Evolutionary conservation across 2,113 vertebrate genomes (phyloP).

Genomic region (Circaetus cinerascens): DNA sequence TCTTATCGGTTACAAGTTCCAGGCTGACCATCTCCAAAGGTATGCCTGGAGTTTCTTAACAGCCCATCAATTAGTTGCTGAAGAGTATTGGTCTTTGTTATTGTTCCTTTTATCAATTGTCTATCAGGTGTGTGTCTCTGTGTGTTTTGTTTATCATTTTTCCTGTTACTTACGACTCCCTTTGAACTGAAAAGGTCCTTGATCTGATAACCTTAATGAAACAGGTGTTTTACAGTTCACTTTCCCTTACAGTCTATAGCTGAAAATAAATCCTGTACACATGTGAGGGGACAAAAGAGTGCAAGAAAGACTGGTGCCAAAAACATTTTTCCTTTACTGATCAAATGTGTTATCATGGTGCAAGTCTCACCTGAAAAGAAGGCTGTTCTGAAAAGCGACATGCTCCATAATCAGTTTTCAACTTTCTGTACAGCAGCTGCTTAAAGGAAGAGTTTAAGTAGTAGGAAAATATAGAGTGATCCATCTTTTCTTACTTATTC

Average conservation of each 20-base stretch:
- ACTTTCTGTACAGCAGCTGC: not conserved
- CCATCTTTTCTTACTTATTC: not conserved
- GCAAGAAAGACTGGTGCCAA: not conserved
- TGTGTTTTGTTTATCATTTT: not conserved
- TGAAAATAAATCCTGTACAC: not conserved
- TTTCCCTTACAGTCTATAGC: not conserved
- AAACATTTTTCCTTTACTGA: not conserved
- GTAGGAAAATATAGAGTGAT: not conserved
- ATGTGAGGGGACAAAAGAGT: not conserved
- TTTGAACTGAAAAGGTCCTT: not conserved
- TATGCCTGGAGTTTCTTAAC: not conserved
- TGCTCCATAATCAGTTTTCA: not conserved
- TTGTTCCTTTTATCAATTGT: not conserved
- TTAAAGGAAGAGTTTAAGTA: not conserved
- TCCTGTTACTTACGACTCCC: not conserved
- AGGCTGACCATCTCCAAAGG: not conserved
- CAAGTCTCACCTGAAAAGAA: not conserved
- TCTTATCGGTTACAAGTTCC: not conserved
- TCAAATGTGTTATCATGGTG: not conserved
- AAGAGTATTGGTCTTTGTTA: not conserved
- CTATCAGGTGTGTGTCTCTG: not conserved
- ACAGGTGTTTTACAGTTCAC: not conserved
- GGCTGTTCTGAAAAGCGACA: not conserved
- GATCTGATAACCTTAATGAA: not conserved
- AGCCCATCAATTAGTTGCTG: not conserved